Percentiles rank a stretch among this genome's conserved stretches.
These are phyloP conservation scores for Brachirus orientalis DNA, from an alignment of 2,113 vertebrate species.

Conservation along the genomic window DNA sequence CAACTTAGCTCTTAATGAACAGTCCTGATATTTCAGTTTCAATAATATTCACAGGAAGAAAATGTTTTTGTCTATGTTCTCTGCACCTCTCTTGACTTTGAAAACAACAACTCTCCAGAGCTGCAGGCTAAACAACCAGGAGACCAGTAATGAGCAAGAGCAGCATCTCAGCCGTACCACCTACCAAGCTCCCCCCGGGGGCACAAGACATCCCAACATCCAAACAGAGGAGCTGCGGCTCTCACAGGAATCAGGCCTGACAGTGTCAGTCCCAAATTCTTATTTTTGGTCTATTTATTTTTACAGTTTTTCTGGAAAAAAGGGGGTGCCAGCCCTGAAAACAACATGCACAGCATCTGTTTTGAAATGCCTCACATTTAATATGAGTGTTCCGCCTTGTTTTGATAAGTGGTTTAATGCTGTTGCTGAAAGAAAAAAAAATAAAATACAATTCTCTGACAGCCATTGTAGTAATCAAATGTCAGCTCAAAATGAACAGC, in stretches of 20 bases:
- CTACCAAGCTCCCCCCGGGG: slow-evolving; percentile 29
- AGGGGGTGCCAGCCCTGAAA: too few species aligned
- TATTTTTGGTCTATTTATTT: not conserved
- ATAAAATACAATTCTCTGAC: too few species aligned
- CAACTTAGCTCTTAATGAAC: too few species aligned
- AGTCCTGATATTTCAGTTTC: not conserved
- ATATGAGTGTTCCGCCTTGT: too few species aligned
- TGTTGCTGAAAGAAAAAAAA: too few species aligned
- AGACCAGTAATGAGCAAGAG: slow-evolving; percentile 62
- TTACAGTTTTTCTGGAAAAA: slow-evolving; percentile 1
- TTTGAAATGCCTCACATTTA: too few species aligned
- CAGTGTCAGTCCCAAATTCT: not conserved
- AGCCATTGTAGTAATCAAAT: too few species aligned
- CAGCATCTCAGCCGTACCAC: slow-evolving; percentile 28
- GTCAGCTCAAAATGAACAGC: too few species aligned
- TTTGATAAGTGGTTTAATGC: too few species aligned
- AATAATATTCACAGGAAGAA: not conserved
- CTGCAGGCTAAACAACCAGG: slow-evolving; percentile 50
- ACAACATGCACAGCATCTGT: too few species aligned
- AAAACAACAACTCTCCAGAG: slow-evolving; percentile 18
- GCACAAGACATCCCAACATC: slow-evolving; percentile 17
- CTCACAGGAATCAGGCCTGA: slow-evolving; percentile 11
- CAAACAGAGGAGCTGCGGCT: slow-evolving; percentile 13
- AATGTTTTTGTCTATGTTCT: slow-evolving; percentile 2
- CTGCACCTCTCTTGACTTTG: slow-evolving; percentile 1